Conservation (phyloP, 2,797 vertebrate genomes). For the Sparidentex hasta region DNA sequence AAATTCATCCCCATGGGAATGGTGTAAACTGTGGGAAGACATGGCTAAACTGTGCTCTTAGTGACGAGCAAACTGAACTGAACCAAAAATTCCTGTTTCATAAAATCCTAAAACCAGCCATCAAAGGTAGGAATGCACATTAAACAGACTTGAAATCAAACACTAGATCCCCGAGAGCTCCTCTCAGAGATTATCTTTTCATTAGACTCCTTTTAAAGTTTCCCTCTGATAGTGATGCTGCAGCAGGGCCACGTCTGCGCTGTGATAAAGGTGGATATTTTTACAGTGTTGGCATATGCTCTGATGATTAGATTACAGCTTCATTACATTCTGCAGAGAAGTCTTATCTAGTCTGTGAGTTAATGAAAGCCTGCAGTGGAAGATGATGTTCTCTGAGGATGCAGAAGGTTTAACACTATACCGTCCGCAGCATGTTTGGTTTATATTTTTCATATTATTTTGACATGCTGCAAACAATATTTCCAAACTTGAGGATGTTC, state of each 20-base stretch:
- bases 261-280: constrained; percentile 45
- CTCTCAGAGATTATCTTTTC: constrained; percentile 45
- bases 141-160: constrained; percentile 42
- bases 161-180: constrained; percentile 34
- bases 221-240: constrained; percentile 15
- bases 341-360: constrained; percentile 61
- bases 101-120: constrained; percentile 30
- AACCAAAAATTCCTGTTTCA: constrained; percentile 1
- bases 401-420: constrained; percentile 30
- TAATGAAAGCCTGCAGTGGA: constrained; percentile 62
- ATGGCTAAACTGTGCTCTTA: background rate
- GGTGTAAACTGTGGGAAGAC: background rate
- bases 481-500: background rate
- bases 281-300: constrained; percentile 57
- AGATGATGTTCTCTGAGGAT: constrained; percentile 40
- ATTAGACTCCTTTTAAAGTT: constrained; percentile 26
- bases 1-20: background rate
- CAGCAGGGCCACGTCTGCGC: constrained; percentile 11
- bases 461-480: too few relatives aligned
- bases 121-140: constrained; percentile 23
- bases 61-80: background rate
- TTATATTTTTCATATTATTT: background rate
- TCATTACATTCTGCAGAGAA: constrained; percentile 60
- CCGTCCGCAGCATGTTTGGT: constrained; percentile 21
- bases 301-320: constrained; percentile 65